Conservation (phyloP, 37 sponge, comb jelly and placozoan genomes). For the Trichoplax adhaerens region DNA sequence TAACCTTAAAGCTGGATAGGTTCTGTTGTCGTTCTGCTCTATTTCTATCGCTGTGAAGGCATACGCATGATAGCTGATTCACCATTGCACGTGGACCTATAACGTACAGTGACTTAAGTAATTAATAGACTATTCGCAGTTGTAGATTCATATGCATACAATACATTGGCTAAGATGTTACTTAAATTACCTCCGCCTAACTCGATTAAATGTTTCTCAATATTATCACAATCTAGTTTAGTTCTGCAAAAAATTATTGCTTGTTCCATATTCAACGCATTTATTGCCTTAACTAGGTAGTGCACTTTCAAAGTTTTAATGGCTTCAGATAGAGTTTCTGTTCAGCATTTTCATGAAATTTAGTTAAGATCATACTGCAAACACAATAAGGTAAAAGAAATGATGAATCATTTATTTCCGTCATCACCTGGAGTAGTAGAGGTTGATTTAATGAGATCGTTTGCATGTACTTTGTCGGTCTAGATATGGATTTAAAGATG, state of each 20-base stretch:
- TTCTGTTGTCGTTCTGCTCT: slow-evolving; percentile 70
- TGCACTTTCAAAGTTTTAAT: slow-evolving; percentile 77
- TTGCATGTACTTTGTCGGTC: too few relatives aligned
- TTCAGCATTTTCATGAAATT: neutral
- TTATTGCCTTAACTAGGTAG: slow-evolving; percentile 67
- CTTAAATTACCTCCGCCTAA: slow-evolving; percentile 38
- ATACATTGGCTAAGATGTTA: slow-evolving; percentile 3
- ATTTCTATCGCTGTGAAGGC: slow-evolving; percentile 81
- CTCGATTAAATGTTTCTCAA: slow-evolving; percentile 49
- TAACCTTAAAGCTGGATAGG: slow-evolving; percentile 63
- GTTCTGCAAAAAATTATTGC: slow-evolving; percentile 94
- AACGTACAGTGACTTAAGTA: neutral
- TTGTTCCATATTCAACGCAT: slow-evolving; percentile 76
- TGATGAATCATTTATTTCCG: too few relatives aligned
- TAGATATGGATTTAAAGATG: too few relatives aligned
- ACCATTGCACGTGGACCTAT: slow-evolving; percentile 39
- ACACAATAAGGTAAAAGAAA: too few relatives aligned
- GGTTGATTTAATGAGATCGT: too few relatives aligned
- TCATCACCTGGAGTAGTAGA: too few relatives aligned
- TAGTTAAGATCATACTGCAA: too few relatives aligned
- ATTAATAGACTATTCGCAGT: neutral
- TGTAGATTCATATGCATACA: neutral
- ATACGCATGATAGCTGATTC: slow-evolving; percentile 79
- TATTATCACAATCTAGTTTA: slow-evolving; percentile 94
- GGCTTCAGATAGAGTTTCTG: slow-evolving; percentile 71